Base-by-base conservation (phyloP, 2,888 invertebrate genomes). In the Leptopilina drosophilae region DNA sequence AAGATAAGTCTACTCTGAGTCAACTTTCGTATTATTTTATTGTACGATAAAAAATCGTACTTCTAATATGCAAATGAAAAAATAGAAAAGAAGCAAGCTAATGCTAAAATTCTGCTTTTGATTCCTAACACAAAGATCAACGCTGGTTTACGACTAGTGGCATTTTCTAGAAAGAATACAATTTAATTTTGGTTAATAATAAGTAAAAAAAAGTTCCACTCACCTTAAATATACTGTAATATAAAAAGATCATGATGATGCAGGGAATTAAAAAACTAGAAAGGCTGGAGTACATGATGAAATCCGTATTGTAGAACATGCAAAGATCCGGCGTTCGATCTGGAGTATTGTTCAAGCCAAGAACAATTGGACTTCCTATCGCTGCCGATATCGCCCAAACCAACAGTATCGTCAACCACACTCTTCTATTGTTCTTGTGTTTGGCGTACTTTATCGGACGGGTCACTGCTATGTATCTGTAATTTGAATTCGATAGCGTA, bases 241-340 rank as follows among this genome's bases (percentile, higher is more conserved):
- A 99, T 80, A 99, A 95, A 92, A 97, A 97, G 92, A 99, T 97
- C 98, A 99, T 99, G 91, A 99, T 97, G 91, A 98, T 96, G 92
- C 99, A 97, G 59, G 99, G 99, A 89, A 99, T 98, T 93, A 98
- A 99, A 94, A 99, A 99, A 89, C 99, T 99, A 85, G 98, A 97
- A 87, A 99, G 94, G 78, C 99, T 99, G 14, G 99, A 99, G 93
- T 98, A 98, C 90, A 99, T 97, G 91, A 99, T 97, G 93, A 99
- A 99, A 93, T 98, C 97, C 86, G 98, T 96, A 93, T 98, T 99
- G 93, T 98, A 98, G 94, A 99, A 99, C 87, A 97, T 95, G 93
- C 99, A 99, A 88, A 96, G 95, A 91, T 96, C 95, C 83, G 96
- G 95, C 88, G 95, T 94, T 83, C 98, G 93, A 90, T 97, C 95